These are phyloP conservation scores for Drosophila biarmipes DNA, from an alignment of 1,140 invertebrate species.

Conservation along the genomic window DNA sequence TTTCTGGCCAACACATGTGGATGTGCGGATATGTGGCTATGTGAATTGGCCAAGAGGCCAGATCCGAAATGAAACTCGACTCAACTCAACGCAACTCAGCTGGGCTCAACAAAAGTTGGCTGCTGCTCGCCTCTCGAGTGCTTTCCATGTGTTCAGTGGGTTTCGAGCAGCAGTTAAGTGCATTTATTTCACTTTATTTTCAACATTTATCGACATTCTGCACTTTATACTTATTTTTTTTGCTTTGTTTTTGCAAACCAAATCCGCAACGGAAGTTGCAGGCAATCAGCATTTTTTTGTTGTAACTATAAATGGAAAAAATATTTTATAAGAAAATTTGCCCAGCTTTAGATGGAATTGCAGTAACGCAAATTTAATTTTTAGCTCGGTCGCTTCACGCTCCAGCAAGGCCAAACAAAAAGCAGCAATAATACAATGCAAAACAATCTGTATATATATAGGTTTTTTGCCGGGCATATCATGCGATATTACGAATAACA, in stretches of 20 bases:
- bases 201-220: conserved; percentile 38
- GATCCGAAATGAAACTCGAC: conserved; percentile 22
- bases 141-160: conserved; percentile 29
- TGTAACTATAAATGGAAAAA: conserved; percentile 28
- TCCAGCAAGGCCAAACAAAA: conserved; percentile 42
- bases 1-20: conserved; percentile 33
- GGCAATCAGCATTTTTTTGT: conserved; percentile 28
- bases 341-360: conserved; percentile 38
- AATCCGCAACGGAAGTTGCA: conserved; percentile 41
- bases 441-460: conserved; percentile 39
- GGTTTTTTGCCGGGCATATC: conserved; percentile 1
- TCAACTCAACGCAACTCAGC: not conserved
- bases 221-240: conserved; percentile 3
- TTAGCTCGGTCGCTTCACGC: conserved; percentile 39
- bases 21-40: conserved; percentile 2
- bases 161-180: conserved; percentile 37
- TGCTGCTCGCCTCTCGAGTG: conserved; percentile 24
- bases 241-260: conserved; percentile 4
- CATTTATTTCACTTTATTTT: conserved; percentile 46
- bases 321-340: conserved; percentile 39
- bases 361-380: conserved; percentile 48
- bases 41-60: conserved; percentile 44
- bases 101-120: conserved; percentile 25
- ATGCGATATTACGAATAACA: conserved; percentile 9
- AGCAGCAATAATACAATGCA: conserved; percentile 25